Percentiles rank a stretch among this genome's conserved stretches.
These are phyloP conservation scores for Cryptotermes secundus DNA, from an alignment of 1,140 invertebrate genomes.

Conservation along the genomic window DNA sequence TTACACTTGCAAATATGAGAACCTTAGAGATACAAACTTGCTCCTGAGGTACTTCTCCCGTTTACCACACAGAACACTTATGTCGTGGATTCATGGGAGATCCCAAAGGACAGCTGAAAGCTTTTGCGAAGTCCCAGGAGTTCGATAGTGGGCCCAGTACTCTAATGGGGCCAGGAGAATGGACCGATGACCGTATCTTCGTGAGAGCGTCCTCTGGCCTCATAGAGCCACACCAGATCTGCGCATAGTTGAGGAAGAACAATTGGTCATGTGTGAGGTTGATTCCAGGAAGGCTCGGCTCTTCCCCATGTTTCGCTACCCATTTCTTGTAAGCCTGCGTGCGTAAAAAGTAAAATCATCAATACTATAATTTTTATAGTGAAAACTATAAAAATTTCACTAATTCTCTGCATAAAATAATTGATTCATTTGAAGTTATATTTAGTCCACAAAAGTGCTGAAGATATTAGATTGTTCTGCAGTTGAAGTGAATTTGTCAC, in stretches of 20 bases:
- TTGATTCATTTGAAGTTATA: too few relatives aligned
- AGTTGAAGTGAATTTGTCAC: too few relatives aligned
- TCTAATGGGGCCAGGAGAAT: constrained; percentile 90
- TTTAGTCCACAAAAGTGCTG: too few relatives aligned
- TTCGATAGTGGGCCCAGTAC: constrained; percentile 92
- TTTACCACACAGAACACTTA: constrained; percentile 93
- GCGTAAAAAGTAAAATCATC: constrained; percentile 11
- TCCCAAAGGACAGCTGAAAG: constrained; percentile 74
- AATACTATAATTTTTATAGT: too few relatives aligned
- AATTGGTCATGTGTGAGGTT: constrained; percentile 83
- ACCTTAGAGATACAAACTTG: too few relatives aligned
- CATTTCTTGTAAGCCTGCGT: constrained; percentile 76
- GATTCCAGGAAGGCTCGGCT: constrained; percentile 72
- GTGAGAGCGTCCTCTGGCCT: constrained; percentile 92
- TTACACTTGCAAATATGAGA: too few relatives aligned
- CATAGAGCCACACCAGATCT: constrained; percentile 98
- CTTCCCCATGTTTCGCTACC: constrained; percentile 68
- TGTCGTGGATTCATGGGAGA: constrained; percentile 87
- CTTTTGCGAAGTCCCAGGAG: constrained; percentile 84
- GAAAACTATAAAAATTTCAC: too few relatives aligned
- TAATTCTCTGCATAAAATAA: too few relatives aligned
- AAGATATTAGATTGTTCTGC: too few relatives aligned
- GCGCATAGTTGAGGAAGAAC: constrained; percentile 87
- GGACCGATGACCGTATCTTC: constrained; percentile 91
- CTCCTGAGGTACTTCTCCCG: too few relatives aligned